A percentile compares a stretch with the other conserved stretches of the same genome.
Conservation (phyloP, 1,140 invertebrate species). For the Alviniconcha marisindica region DNA sequence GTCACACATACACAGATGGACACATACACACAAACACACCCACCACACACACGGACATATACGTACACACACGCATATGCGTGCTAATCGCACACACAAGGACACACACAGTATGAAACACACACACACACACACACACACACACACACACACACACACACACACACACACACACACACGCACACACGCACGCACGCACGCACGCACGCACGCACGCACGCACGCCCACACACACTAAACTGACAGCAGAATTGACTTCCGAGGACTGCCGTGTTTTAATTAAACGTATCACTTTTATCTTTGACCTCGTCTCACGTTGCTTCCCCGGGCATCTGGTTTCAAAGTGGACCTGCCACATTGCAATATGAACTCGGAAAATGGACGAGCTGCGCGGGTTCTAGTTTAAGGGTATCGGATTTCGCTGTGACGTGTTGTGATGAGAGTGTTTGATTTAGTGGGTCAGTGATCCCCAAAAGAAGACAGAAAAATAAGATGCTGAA, state of each 20-base stretch:
- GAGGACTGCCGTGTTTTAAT: neutral
- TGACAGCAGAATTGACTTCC: neutral
- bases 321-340: neutral
- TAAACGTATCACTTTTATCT: no score
- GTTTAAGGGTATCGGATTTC: no score
- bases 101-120: neutral
- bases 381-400: no score
- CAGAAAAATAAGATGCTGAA: no score
- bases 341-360: no score
- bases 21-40: neutral
- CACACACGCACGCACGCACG: neutral
- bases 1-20: neutral
- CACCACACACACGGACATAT: neutral
- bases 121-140: conserved; percentile 11
- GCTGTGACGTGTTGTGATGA: no score
- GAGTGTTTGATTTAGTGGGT: no score
- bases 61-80: neutral
- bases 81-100: no score
- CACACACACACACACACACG: neutral
- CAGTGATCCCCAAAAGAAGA: no score
- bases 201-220: neutral
- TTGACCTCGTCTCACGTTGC: neutral
- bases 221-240: neutral
- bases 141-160: neutral
- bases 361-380: neutral